Percentiles rank a stretch among this genome's conserved stretches.
phyloP scores from a whole-genome alignment of 2,113 vertebrate genomes.

The Gobius niger region DNA sequence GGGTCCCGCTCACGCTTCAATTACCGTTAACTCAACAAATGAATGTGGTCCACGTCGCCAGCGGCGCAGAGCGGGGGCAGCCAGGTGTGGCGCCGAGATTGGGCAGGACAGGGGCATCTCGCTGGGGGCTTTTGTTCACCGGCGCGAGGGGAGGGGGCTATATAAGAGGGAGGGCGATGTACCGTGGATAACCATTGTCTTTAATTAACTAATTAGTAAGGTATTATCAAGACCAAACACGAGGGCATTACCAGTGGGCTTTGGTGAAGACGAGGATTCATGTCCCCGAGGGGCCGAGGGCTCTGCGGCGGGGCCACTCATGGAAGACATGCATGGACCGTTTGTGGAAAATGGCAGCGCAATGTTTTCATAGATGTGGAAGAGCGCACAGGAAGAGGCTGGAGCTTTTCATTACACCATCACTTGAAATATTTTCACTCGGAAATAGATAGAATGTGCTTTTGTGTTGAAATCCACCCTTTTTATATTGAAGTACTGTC shows the following conservation, averaged over 20 bases:
- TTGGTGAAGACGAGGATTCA: constrained; percentile 52
- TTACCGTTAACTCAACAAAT: constrained; percentile 55
- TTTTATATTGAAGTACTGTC: too few relatives aligned
- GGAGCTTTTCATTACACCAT: too few relatives aligned
- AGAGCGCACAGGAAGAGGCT: too few relatives aligned
- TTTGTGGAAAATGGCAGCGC: too few relatives aligned
- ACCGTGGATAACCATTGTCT: constrained; percentile 59
- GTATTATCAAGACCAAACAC: constrained; percentile 80
- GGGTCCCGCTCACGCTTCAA: constrained; percentile 31
- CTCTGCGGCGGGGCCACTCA: constrained; percentile 58
- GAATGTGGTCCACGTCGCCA: constrained; percentile 56
- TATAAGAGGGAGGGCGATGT: constrained; percentile 65
- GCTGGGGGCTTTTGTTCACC: constrained; percentile 56
- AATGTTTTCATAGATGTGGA: too few relatives aligned
- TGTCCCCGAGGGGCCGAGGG: constrained; percentile 57
- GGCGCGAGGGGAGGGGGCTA: constrained; percentile 62
- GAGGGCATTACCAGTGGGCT: constrained; percentile 74
- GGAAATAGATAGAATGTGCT: too few relatives aligned
- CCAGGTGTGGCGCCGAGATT: constrained; percentile 66
- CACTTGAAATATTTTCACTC: too few relatives aligned
- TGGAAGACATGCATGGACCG: constrained; percentile 61
- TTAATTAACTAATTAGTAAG: constrained; percentile 79
- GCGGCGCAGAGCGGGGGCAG: constrained; percentile 47
- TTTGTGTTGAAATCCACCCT: too few relatives aligned
- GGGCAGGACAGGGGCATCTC: constrained; percentile 44